These are phyloP conservation scores for Pristionchus mayeri DNA, from an alignment of 2,888 invertebrate species.

Conservation along the genomic window DNA sequence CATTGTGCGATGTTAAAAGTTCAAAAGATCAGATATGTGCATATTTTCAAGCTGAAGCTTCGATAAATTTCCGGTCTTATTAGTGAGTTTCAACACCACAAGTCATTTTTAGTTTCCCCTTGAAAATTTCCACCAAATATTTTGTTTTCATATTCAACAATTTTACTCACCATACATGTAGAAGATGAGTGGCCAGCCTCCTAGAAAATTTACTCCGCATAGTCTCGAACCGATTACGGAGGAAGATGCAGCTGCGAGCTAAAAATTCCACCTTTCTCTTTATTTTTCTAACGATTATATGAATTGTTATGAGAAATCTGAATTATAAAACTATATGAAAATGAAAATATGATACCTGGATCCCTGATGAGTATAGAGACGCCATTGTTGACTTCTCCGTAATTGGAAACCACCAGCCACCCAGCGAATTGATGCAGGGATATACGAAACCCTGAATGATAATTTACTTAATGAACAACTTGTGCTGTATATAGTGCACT, in stretches of 20 bases:
- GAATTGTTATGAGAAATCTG: too few relatives aligned
- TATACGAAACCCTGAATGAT: slow-evolving; percentile 34
- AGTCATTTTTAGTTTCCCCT: background rate
- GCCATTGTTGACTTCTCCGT: slow-evolving; percentile 31
- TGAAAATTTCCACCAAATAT: background rate
- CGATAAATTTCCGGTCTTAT: background rate
- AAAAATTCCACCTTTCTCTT: too few relatives aligned
- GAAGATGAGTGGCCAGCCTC: slow-evolving; percentile 49
- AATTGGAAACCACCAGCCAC: slow-evolving; percentile 37
- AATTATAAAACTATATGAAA: background rate
- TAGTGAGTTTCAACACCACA: background rate
- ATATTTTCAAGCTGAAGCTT: background rate
- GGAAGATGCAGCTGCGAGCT: slow-evolving; percentile 30
- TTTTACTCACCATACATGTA: background rate
- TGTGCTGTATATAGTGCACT: too few relatives aligned
- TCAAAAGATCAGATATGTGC: too few relatives aligned
- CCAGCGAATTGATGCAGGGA: slow-evolving; percentile 41
- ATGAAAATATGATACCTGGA: slow-evolving; percentile 38
- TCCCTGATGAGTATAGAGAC: slow-evolving; percentile 33
- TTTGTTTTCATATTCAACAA: background rate
- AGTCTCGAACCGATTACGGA: slow-evolving; percentile 24
- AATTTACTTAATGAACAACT: too few relatives aligned
- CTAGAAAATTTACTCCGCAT: background rate
- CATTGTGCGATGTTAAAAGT: too few relatives aligned
- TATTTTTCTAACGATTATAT: too few relatives aligned